Conservation (phyloP, 2,113 vertebrate genomes). For the Lepus americanus region DNA sequence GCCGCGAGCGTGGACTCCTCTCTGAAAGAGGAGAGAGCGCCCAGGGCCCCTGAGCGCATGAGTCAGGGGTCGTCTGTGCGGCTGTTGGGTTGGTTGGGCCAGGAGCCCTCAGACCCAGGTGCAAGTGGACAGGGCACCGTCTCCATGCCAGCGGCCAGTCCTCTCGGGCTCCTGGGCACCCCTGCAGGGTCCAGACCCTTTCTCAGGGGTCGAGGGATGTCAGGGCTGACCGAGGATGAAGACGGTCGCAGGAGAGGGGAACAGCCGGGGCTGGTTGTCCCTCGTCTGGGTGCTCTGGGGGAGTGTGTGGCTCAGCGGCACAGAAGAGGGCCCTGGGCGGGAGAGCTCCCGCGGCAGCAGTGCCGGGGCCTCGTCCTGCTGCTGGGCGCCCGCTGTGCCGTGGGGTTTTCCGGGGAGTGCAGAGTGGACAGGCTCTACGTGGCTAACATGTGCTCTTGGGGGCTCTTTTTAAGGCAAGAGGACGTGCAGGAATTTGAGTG, state of each 20-base stretch:
- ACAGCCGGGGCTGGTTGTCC: no score
- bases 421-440: not conserved
- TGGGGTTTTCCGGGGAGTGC: not conserved
- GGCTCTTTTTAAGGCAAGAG: not conserved
- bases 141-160: rapidly evolving
- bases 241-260: no score
- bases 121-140: no score
- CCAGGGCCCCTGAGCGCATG: not conserved
- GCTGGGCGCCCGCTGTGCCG: not conserved
- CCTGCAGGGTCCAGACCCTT: not conserved
- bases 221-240: not conserved
- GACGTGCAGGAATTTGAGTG: not conserved
- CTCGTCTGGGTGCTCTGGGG: no score
- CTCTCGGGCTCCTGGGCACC: not conserved
- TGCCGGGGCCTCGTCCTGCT: not conserved
- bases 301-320: not conserved
- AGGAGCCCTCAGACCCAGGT: not conserved
- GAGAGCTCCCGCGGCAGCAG: not conserved
- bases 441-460: not conserved
- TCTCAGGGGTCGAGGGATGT: no score
- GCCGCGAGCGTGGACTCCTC: no score
- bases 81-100: not conserved
- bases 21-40: no score
- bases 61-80: not conserved
- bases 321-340: not conserved